phyloP scores from a whole-genome alignment of 2,888 invertebrate genomes.

The Tenthredo scrophulariae region DNA sequence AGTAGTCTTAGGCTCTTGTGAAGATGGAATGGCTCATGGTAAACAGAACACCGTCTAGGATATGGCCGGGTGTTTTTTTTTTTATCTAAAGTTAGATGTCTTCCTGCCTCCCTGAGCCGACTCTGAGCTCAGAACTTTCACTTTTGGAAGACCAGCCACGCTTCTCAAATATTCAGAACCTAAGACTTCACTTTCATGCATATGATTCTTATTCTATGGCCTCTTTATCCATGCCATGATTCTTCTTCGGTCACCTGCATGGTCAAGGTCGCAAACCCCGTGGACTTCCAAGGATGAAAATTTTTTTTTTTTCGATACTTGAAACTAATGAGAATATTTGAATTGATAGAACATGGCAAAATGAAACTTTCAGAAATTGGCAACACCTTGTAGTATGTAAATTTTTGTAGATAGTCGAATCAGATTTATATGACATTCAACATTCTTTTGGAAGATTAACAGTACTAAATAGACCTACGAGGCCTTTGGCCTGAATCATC shows the following conservation, averaged over 20 bases:
- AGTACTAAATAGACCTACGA: neutral
- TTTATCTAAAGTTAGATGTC: constrained; percentile 16
- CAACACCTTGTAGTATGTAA: neutral
- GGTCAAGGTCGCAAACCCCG: neutral
- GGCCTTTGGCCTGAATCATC: neutral
- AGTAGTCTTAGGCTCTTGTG: neutral
- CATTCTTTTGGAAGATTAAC: neutral
- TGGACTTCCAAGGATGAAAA: neutral
- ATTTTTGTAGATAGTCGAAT: neutral
- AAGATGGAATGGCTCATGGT: neutral
- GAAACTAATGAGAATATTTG: neutral
- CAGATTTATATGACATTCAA: neutral
- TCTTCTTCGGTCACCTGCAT: neutral
- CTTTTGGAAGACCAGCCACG: constrained; percentile 60
- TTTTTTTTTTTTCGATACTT: neutral
- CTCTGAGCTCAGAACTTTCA: constrained; percentile 67
- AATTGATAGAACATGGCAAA: neutral
- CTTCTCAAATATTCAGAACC: constrained; percentile 67
- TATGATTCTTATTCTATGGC: constrained; percentile 50
- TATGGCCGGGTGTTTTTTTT: constrained; percentile 35
- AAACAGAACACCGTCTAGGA: constrained; percentile 1
- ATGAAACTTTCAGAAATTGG: neutral
- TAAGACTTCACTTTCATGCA: constrained; percentile 70
- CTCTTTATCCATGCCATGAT: constrained; percentile 8
- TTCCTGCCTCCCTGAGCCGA: neutral